Conservation (phyloP, 2,888 invertebrate genomes). For the Carabus problematicus region DNA sequence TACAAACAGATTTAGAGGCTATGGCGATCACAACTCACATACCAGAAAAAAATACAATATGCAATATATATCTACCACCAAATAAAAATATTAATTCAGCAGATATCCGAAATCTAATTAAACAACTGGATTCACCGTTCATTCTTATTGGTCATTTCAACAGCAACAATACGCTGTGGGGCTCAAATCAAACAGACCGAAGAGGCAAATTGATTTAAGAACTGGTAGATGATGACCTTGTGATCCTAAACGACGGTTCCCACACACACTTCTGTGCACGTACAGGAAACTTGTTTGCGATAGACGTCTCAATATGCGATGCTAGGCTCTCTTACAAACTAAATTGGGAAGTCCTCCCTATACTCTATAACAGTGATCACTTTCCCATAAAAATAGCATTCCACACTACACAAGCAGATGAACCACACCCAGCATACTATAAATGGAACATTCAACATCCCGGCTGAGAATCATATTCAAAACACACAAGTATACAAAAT, state of each 20-base stretch:
- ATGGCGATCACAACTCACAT: background rate
- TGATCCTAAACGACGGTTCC: conserved; percentile 31
- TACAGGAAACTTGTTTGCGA: conserved; percentile 34
- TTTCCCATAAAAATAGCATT: conserved; percentile 41
- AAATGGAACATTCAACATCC: conserved; percentile 12
- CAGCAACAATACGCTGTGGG: conserved; percentile 45
- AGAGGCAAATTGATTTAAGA: conserved; percentile 45
- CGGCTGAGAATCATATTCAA: background rate
- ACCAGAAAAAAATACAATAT: background rate
- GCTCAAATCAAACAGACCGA: conserved; percentile 41
- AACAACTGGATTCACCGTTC: conserved; percentile 47
- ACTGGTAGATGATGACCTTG: conserved; percentile 41
- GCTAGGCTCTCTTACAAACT: conserved; percentile 28
- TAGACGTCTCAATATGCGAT: conserved; percentile 44
- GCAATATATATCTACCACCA: conserved; percentile 43
- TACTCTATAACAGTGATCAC: conserved; percentile 45
- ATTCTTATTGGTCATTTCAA: conserved; percentile 48
- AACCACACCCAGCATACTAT: background rate
- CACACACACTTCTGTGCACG: conserved; percentile 45
- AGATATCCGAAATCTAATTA: conserved; percentile 39
- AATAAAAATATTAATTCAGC: conserved; percentile 1
- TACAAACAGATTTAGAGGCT: background rate
- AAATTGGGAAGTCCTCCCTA: conserved; percentile 21
- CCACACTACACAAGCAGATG: background rate
- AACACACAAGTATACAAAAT: background rate